Evolutionary conservation across 2,797 vertebrate species (phyloP).

Genomic region (Cichlasoma orientale): DNA sequence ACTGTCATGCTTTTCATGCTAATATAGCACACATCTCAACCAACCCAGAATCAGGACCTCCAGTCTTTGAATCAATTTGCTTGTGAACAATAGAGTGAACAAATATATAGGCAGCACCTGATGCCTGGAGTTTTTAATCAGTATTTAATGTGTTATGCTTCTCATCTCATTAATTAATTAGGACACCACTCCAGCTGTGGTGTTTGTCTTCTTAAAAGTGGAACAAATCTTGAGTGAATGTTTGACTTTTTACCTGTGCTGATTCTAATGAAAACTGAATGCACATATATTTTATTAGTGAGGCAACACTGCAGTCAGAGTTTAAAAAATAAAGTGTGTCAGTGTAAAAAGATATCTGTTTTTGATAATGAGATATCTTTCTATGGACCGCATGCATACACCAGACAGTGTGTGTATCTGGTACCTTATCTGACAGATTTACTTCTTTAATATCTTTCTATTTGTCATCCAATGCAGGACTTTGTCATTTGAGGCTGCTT

Average conservation of each 20-base stretch:
- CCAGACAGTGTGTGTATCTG: background rate
- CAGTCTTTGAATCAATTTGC: background rate
- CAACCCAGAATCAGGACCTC: background rate
- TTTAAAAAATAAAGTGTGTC: background rate
- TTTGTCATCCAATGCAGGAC: conserved; percentile 23
- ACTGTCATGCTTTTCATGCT: background rate
- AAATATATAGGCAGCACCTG: background rate
- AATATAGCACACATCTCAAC: background rate
- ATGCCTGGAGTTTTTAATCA: background rate
- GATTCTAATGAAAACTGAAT: background rate
- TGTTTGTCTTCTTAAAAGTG: background rate
- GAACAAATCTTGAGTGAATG: background rate
- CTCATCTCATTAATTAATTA: background rate
- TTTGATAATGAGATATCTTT: background rate
- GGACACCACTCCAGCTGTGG: background rate
- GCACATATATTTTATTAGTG: background rate
- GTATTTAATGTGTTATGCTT: background rate
- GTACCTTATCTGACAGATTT: conserved; percentile 12
- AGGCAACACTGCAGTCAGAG: background rate
- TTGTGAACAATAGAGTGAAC: background rate
- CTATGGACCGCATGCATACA: background rate
- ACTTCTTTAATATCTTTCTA: conserved; percentile 20
- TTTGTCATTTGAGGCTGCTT: conserved; percentile 25
- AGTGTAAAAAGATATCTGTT: background rate
- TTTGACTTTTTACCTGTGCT: background rate